Evolutionary conservation across 2,888 invertebrate genomes (phyloP).

Genomic region (Amiota mariae): DNA sequence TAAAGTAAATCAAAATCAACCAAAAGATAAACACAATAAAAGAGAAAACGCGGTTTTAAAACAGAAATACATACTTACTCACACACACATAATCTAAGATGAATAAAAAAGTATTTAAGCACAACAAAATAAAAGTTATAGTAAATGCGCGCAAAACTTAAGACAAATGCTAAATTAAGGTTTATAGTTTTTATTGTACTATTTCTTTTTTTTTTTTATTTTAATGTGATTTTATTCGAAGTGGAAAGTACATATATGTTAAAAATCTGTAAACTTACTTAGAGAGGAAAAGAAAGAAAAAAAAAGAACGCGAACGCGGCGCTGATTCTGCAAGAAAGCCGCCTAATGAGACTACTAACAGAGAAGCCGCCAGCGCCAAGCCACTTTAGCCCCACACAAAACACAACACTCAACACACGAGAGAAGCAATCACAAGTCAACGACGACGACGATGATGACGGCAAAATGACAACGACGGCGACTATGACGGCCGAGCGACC

Average conservation of each 20-base stretch:
- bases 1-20: too few relatives aligned
- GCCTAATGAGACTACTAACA: background rate
- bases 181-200: background rate
- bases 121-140: conserved; percentile 1
- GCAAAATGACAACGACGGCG: background rate
- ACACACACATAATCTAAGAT: background rate
- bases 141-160: background rate
- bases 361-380: background rate
- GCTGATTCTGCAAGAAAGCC: background rate
- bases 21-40: too few relatives aligned
- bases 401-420: too few relatives aligned
- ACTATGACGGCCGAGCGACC: background rate
- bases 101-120: too few relatives aligned
- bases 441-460: too few relatives aligned
- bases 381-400: background rate
- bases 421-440: too few relatives aligned
- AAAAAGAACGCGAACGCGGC: background rate
- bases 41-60: background rate
- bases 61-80: conserved; percentile 3
- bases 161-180: background rate
- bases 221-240: background rate
- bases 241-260: background rate
- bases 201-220: background rate
- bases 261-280: background rate
- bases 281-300: too few relatives aligned